These are phyloP conservation scores for Sanderia malayensis DNA, from an alignment of 30 jellyfish, hydroid and myxozoan genomes.

Conservation along the genomic window DNA sequence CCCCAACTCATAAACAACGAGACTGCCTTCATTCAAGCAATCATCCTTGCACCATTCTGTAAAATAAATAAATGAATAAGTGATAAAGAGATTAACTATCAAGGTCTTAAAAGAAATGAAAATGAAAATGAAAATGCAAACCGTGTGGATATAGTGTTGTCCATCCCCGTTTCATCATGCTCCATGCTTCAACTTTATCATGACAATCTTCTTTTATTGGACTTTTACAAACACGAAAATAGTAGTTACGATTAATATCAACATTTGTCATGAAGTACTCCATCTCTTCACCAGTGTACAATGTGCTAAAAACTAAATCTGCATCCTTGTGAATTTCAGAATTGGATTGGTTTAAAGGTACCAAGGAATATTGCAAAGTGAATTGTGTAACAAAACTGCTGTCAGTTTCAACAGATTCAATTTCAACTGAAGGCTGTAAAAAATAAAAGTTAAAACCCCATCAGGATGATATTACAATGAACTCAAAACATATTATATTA, in stretches of 20 bases:
- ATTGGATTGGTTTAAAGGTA: constrained; percentile 20
- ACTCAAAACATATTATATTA: too few species aligned
- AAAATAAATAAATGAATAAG: constrained; percentile 6
- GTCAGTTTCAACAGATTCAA: constrained; percentile 92
- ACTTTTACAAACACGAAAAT: constrained; percentile 89
- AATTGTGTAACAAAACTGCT: constrained; percentile 62
- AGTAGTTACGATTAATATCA: constrained; percentile 66
- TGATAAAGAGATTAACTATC: background rate
- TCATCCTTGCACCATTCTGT: constrained; percentile 90
- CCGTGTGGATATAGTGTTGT: constrained; percentile 95
- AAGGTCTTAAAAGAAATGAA: background rate
- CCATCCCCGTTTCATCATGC: constrained; percentile 87
- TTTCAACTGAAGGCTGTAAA: constrained; percentile 64
- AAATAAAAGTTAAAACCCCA: too few species aligned
- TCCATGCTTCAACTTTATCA: constrained; percentile 94
- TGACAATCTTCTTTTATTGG: constrained; percentile 22
- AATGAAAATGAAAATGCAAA: background rate
- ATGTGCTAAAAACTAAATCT: constrained; percentile 54
- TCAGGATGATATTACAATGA: too few species aligned
- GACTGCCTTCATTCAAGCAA: constrained; percentile 75
- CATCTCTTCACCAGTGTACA: constrained; percentile 94
- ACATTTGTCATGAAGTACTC: constrained; percentile 74
- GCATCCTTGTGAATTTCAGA: constrained; percentile 49
- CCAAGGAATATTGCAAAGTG: constrained; percentile 64
- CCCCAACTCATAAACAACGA: constrained; percentile 80